Evolutionary conservation across 2,888 invertebrate genomes (phyloP).

Genomic region (Agrotis exclamationis): DNA sequence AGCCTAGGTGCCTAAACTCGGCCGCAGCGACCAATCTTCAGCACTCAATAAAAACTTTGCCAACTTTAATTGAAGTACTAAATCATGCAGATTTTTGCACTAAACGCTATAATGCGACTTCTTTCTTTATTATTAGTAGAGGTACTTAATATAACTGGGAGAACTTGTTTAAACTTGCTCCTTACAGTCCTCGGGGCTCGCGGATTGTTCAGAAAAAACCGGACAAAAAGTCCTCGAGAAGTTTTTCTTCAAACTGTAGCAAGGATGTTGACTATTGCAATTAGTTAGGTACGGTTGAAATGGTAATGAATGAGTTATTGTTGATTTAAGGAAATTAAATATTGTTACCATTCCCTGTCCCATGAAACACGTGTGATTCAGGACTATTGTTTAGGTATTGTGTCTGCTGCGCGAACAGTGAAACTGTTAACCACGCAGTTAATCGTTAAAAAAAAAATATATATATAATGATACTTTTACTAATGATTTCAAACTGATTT

Average conservation of each 20-base stretch:
- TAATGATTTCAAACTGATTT: not conserved
- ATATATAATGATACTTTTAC: too few species aligned
- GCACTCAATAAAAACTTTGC: slow-evolving; percentile 61
- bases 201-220: slow-evolving; percentile 33
- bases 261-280: slow-evolving; percentile 37
- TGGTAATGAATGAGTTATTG: slow-evolving; percentile 44
- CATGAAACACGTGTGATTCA: too few species aligned
- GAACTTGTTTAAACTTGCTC: slow-evolving; percentile 67
- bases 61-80: slow-evolving; percentile 63
- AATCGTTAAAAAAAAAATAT: too few species aligned
- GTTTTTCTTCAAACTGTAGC: slow-evolving; percentile 36
- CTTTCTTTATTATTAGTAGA: slow-evolving; percentile 64
- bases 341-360: too few species aligned
- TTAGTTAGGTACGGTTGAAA: slow-evolving; percentile 44
- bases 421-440: too few species aligned
- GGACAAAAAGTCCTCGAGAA: slow-evolving; percentile 38
- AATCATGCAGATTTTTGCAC: slow-evolving; percentile 63
- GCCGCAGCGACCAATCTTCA: slow-evolving; percentile 43
- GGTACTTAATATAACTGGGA: slow-evolving; percentile 60
- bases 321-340: slow-evolving; percentile 34
- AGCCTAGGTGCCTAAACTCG: slow-evolving; percentile 28
- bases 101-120: slow-evolving; percentile 67
- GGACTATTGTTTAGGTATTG: too few species aligned
- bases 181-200: slow-evolving; percentile 28
- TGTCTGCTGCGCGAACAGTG: too few species aligned